These are phyloP conservation scores for Cathartes aura DNA, from an alignment of 2,113 vertebrate genomes.

Conservation along the genomic window DNA sequence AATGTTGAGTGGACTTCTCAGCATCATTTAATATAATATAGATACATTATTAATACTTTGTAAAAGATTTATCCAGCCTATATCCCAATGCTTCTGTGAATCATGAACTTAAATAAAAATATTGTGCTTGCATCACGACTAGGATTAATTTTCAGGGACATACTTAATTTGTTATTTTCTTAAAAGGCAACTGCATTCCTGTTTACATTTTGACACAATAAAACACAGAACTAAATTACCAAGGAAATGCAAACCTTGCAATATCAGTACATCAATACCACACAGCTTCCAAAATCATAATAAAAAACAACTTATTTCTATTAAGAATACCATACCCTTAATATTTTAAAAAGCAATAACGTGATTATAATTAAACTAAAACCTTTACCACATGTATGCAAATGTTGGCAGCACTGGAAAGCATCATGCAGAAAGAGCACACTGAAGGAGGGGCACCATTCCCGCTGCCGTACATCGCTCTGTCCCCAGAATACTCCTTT, in stretches of 20 bases:
- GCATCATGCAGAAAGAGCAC: neutral
- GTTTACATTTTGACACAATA: neutral
- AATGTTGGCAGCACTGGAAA: neutral
- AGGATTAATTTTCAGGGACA: neutral
- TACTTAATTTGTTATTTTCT: neutral
- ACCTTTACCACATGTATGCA: neutral
- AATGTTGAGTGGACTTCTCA: neutral
- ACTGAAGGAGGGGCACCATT: neutral
- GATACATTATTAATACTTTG: neutral
- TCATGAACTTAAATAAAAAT: neutral
- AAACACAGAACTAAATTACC: neutral
- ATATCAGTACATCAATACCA: neutral
- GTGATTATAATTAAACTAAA: neutral
- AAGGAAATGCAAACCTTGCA: neutral
- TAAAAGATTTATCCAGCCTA: neutral
- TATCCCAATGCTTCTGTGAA: neutral
- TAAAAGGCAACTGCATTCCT: neutral
- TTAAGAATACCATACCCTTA: neutral
- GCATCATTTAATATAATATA: neutral
- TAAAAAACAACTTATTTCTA: neutral
- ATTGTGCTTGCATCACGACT: neutral
- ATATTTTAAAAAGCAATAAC: neutral
- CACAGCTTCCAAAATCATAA: neutral
- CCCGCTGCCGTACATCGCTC: accelerated
- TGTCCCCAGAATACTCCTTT: neutral